Evolutionary conservation across 2,113 vertebrate species (phyloP).

Genomic region (Dolichotis patagonum): DNA sequence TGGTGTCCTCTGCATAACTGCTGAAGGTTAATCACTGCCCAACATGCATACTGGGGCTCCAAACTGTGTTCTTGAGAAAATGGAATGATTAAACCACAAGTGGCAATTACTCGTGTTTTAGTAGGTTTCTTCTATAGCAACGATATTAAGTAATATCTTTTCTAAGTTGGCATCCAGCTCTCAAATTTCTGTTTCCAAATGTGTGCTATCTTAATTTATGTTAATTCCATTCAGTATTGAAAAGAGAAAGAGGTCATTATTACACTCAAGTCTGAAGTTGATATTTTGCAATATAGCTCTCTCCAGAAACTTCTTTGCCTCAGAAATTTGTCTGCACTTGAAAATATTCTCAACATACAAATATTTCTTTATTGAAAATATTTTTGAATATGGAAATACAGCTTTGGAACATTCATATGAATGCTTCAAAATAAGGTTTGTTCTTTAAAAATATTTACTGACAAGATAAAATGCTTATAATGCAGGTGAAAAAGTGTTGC

Average conservation of each 20-base stretch:
- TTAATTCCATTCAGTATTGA: slow-evolving; percentile 45
- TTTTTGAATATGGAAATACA: slow-evolving; percentile 9
- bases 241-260: slow-evolving; percentile 43
- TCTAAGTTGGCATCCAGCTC: slow-evolving; percentile 36
- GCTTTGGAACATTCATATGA: background rate
- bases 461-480: background rate
- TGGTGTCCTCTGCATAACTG: slow-evolving; percentile 69
- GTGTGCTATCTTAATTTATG: slow-evolving; percentile 50
- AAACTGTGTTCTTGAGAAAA: slow-evolving; percentile 78
- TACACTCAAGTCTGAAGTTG: background rate
- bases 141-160: slow-evolving; percentile 57
- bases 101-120: slow-evolving; percentile 76
- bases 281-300: background rate
- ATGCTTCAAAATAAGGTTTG: background rate
- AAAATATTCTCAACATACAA: slow-evolving; percentile 43
- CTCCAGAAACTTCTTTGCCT: background rate
- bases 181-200: slow-evolving; percentile 71
- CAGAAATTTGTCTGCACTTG: slow-evolving; percentile 21
- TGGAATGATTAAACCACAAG: slow-evolving; percentile 80
- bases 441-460: background rate
- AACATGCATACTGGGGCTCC: slow-evolving; percentile 69
- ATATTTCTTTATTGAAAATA: slow-evolving; percentile 35
- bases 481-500: background rate
- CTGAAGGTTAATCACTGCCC: slow-evolving; percentile 74
- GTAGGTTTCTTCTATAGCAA: slow-evolving; percentile 56